Conservation (phyloP, 2,113 vertebrate genomes). For the Albula glossodonta region DNA sequence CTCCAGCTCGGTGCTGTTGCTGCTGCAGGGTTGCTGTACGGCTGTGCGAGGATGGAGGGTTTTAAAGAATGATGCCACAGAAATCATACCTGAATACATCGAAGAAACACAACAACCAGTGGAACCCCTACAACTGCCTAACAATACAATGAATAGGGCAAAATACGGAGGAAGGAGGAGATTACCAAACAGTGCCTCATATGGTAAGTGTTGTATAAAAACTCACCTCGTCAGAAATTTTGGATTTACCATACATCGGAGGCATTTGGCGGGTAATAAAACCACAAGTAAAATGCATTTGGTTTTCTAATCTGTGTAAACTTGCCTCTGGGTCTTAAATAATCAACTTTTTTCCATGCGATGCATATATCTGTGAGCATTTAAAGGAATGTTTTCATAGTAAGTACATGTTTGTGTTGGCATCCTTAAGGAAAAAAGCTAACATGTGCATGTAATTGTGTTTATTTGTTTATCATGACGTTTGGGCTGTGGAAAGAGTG, state of each 20-base stretch:
- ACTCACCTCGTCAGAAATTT: not conserved
- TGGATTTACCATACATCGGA: not conserved
- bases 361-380: not conserved
- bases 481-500: not conserved
- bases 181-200: conserved; percentile 70
- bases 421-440: not conserved
- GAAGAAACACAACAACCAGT: conserved; percentile 57
- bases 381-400: conserved; percentile 1
- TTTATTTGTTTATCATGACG: not conserved
- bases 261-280: not conserved
- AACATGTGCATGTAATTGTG: not conserved
- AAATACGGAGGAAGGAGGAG: conserved; percentile 81
- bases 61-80: conserved; percentile 88
- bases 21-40: conserved; percentile 73
- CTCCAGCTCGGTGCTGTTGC: conserved; percentile 64
- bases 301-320: not conserved
- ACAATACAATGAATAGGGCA: conserved; percentile 83
- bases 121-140: conserved; percentile 54
- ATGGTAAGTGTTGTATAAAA: conserved; percentile 69
- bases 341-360: not conserved
- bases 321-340: not conserved
- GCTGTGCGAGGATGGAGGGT: conserved; percentile 74
- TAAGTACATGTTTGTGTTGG: conserved; percentile 1
- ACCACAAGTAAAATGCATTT: not conserved
- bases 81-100: conserved; percentile 77